A percentile compares a stretch with the other conserved stretches of the same genome.
These are phyloP conservation scores for Danio kyathit DNA, from an alignment of 2,797 vertebrate genomes.

Conservation along the genomic window DNA sequence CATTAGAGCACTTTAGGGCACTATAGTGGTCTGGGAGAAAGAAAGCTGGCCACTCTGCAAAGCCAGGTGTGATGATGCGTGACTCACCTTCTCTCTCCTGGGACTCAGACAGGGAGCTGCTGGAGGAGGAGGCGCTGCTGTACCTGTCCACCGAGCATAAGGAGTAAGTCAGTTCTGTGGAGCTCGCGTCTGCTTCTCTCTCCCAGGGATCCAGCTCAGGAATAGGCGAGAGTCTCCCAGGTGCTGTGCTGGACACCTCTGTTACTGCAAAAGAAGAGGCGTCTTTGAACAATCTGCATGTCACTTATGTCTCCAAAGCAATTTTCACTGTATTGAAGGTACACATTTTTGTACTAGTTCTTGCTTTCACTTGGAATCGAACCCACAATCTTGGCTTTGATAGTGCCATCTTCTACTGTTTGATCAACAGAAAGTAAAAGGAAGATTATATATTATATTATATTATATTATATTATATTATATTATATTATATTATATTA, in stretches of 20 bases:
- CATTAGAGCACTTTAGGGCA: background rate
- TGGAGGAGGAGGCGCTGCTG: constrained; percentile 78
- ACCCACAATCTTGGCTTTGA: too few species aligned
- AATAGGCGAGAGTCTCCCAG: constrained; percentile 71
- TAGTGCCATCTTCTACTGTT: too few species aligned
- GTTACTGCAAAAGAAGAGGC: constrained; percentile 54
- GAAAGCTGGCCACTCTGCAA: constrained; percentile 5
- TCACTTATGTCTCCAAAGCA: background rate
- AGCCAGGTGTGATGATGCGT: constrained; percentile 54
- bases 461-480: too few species aligned
- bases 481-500: too few species aligned
- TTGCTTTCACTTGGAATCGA: too few species aligned
- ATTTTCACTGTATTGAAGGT: too few species aligned
- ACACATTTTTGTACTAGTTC: too few species aligned
- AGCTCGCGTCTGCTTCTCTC: constrained; percentile 73
- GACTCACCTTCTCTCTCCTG: constrained; percentile 86
- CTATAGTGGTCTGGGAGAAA: background rate
- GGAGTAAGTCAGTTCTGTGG: constrained; percentile 74
- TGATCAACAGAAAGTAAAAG: too few species aligned
- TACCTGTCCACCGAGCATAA: constrained; percentile 85
- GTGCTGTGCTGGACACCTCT: constrained; percentile 54
- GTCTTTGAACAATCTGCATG: background rate
- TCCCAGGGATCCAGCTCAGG: constrained; percentile 65
- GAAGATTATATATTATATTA: too few species aligned
- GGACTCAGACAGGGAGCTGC: constrained; percentile 81